Evolutionary conservation across 2,888 invertebrate genomes (phyloP).

Genomic region (Heliconius cydno): DNA sequence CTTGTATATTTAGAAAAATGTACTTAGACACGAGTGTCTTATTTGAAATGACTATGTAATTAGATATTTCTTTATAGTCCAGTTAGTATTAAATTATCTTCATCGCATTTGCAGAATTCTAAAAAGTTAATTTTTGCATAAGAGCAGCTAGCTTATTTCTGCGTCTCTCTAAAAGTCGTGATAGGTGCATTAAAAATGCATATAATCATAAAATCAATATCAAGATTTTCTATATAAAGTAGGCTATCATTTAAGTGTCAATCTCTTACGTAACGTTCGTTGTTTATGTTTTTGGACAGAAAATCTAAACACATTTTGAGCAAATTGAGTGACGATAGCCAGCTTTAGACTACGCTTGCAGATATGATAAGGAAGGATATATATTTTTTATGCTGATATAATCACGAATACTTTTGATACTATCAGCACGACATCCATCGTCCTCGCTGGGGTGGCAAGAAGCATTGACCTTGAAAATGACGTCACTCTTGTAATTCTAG

Average conservation of each 20-base stretch:
- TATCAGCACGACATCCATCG: conserved; percentile 65
- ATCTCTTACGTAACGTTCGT: too few relatives aligned
- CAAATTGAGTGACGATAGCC: background rate
- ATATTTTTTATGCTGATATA: conserved; percentile 62
- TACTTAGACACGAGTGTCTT: too few relatives aligned
- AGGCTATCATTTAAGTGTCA: background rate
- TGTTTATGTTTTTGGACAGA: background rate
- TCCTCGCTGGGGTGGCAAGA: conserved; percentile 63
- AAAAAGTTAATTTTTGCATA: background rate
- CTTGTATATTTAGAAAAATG: too few relatives aligned
- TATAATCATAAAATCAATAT: background rate
- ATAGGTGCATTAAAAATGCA: background rate
- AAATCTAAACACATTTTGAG: background rate
- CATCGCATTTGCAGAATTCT: background rate
- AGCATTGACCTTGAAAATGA: conserved; percentile 63
- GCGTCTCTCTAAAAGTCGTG: background rate
- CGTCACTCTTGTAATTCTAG: conserved; percentile 63
- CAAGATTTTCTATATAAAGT: background rate
- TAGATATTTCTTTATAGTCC: background rate
- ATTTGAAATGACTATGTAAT: too few relatives aligned
- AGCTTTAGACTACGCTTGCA: conserved; percentile 11
- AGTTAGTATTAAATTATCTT: background rate
- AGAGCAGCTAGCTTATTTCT: background rate
- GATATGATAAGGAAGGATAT: conserved; percentile 24
- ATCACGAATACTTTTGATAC: conserved; percentile 57